These are phyloP conservation scores for Sericinus montela DNA, from an alignment of 2,888 invertebrate species.

Conservation along the genomic window DNA sequence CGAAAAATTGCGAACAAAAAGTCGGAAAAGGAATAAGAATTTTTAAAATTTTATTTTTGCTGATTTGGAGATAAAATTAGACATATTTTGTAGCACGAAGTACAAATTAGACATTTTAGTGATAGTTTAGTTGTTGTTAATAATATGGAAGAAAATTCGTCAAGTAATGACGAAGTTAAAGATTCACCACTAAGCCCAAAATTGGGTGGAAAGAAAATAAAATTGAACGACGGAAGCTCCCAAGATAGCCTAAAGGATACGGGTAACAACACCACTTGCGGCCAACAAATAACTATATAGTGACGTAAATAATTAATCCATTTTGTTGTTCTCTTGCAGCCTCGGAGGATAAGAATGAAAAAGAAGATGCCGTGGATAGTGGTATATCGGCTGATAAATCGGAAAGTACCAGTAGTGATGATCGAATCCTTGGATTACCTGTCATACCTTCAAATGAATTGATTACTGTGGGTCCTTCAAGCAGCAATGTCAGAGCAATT, in stretches of 20 bases:
- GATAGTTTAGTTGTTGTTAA: conserved; percentile 8
- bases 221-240: conserved; percentile 70
- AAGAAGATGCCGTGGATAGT: conserved; percentile 67
- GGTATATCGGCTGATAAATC: conserved; percentile 70
- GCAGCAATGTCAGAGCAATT: conserved; percentile 56
- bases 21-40: no score
- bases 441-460: conserved; percentile 57
- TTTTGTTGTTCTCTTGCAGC: conserved; percentile 34
- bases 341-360: conserved; percentile 30
- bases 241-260: conserved; percentile 59
- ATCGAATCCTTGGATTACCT: conserved; percentile 33
- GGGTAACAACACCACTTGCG: conserved; percentile 39
- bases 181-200: conserved; percentile 49
- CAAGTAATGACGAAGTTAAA: conserved; percentile 63
- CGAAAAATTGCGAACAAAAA: conserved; percentile 2
- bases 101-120: neutral
- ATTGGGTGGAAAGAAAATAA: conserved; percentile 61
- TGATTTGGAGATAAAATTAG: conserved; percentile 2
- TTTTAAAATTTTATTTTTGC: conserved; percentile 9
- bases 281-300: conserved; percentile 22
- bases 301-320: conserved; percentile 42
- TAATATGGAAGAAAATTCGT: conserved; percentile 64
- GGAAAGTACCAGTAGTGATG: conserved; percentile 68
- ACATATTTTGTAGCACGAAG: neutral
- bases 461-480: conserved; percentile 55